These are phyloP conservation scores for Danio albolineatus DNA, from an alignment of 2,797 vertebrate genomes.

Conservation along the genomic window DNA sequence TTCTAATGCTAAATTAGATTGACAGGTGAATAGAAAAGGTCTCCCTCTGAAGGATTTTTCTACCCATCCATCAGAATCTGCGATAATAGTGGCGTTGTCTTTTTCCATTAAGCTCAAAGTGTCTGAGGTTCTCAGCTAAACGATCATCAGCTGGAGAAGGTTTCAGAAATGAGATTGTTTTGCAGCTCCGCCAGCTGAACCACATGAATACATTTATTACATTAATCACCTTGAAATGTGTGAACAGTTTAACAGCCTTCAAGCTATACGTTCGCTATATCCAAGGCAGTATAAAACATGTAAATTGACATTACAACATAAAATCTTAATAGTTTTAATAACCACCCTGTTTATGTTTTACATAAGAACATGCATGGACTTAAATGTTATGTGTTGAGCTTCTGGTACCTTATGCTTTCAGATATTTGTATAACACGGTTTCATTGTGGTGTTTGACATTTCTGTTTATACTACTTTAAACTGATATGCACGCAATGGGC, in stretches of 20 bases:
- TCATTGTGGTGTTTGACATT: too few species aligned
- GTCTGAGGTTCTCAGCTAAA: slow-evolving; percentile 8
- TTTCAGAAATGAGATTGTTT: slow-evolving; percentile 44
- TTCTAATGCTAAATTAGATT: not conserved
- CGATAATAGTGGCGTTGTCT: slow-evolving; percentile 27
- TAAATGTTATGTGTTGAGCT: too few species aligned
- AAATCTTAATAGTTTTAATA: not conserved
- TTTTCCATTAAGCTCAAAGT: slow-evolving; percentile 41
- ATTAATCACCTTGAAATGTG: not conserved
- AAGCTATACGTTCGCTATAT: not conserved
- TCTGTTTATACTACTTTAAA: too few species aligned
- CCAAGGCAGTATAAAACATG: not conserved
- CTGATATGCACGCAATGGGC: too few species aligned
- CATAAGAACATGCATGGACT: too few species aligned
- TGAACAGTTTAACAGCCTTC: slow-evolving; percentile 27
- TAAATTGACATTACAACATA: not conserved
- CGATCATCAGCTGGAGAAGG: slow-evolving; percentile 20
- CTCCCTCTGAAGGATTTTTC: slow-evolving; percentile 8
- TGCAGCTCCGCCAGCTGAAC: slow-evolving; percentile 52
- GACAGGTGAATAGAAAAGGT: not conserved
- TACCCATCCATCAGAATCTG: slow-evolving; percentile 17
- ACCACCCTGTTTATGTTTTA: too few species aligned
- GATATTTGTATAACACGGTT: too few species aligned
- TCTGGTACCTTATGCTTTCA: too few species aligned
- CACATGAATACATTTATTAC: slow-evolving; percentile 20